Base-by-base conservation (phyloP, 2,113 vertebrate genomes). In the Madoqua kirkii region DNA sequence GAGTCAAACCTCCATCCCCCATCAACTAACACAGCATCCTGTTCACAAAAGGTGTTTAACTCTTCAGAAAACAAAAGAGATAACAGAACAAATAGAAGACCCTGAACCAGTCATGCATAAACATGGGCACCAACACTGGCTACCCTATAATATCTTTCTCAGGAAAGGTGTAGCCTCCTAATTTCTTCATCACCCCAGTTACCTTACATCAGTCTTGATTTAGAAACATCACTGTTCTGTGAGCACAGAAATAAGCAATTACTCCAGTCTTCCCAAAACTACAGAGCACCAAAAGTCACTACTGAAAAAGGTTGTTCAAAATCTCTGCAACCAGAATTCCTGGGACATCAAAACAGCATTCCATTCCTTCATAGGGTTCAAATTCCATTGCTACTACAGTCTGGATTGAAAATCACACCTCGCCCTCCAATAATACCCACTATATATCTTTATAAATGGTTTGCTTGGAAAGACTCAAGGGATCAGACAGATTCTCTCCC, bases 401-500 rank as follows among this genome's bases (percentile, higher is more conserved):
- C 15, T 94, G 52, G 19, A 86, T 1, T 8, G n/a, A 96, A 79
- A 86, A 64, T 67, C 87, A 95, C 55, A 62, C 55, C 71, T 87
- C 19, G 19, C 17, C 16, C 27, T 57, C 76, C 33, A 94, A n/a
- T 29, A 88, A 92, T 14, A 33, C 33, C 52, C 45, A 81, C 59
- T 43, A n/a, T 15, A 54, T 15, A 94, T 90, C 71, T 93, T 96
- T 60, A 45, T 76, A 64, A 93, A 78, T 2, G 43, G 36, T 52
- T 45, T 25, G n/a, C 33, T 50, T 43, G 62, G 48, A 89, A 94
- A 79, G n/a, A n/a, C 12, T 93, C 88, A 29, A 2, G 71, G 79
- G 79, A 95, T 62, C 60, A 79, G 23, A 23, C 12, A 54, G 87
- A 89, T 85, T 92, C 90, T 64, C 62, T 91, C 67, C 93, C n/a